phyloP scores from a whole-genome alignment of 2,797 vertebrate species.

The Chelidonichthys spinosus region DNA sequence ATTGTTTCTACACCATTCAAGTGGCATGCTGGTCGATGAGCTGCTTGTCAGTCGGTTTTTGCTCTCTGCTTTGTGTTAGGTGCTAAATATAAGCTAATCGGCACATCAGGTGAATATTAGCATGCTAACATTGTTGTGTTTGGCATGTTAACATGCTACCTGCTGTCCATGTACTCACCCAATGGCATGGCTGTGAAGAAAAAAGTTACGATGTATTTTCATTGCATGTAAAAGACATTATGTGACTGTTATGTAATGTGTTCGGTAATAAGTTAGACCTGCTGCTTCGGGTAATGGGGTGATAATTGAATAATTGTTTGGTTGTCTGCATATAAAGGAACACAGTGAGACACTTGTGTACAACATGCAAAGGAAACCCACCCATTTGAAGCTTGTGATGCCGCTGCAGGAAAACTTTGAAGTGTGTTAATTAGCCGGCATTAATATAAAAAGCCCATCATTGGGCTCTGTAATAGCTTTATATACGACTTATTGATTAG shows the following conservation, averaged over 20 bases:
- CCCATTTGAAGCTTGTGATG: constrained; percentile 22
- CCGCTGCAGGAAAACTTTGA: constrained; percentile 31
- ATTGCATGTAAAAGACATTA: background rate
- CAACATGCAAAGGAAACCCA: constrained; percentile 19
- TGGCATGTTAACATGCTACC: background rate
- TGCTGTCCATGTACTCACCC: background rate
- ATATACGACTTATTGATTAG: constrained; percentile 39
- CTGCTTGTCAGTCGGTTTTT: no score
- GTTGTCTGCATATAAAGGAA: constrained; percentile 15
- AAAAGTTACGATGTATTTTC: background rate
- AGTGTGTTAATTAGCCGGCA: constrained; percentile 43
- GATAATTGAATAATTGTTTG: constrained; percentile 34
- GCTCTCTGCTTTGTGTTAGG: background rate
- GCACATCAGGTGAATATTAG: no score
- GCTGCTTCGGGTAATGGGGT: constrained; percentile 1
- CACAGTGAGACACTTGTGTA: background rate
- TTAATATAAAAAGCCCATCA: constrained; percentile 29
- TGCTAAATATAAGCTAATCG: background rate
- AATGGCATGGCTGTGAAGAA: background rate
- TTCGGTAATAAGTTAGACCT: no score
- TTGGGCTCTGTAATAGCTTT: constrained; percentile 20
- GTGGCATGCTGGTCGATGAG: background rate
- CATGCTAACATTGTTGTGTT: no score
- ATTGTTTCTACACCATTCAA: no score
- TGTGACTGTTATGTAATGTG: background rate